These are phyloP conservation scores for Drosophila ambigua DNA, from an alignment of 1,140 invertebrate genomes.

Conservation along the genomic window DNA sequence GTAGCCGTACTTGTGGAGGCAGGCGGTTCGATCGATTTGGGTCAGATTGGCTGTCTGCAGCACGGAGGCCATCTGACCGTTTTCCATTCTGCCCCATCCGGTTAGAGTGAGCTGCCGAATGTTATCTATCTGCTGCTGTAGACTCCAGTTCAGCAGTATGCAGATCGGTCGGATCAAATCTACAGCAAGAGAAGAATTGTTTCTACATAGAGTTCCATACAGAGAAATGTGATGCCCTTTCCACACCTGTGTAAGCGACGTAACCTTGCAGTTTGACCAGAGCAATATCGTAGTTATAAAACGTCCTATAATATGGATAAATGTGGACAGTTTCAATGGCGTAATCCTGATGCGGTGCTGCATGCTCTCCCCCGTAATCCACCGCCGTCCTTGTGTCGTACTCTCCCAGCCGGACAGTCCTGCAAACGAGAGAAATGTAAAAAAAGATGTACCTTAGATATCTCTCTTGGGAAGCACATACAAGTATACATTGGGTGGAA, in stretches of 20 bases:
- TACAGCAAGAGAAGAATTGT: no score
- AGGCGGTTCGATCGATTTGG: background rate
- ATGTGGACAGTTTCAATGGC: background rate
- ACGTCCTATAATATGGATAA: background rate
- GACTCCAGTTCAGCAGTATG: background rate
- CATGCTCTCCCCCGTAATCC: constrained; percentile 2
- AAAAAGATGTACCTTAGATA: background rate
- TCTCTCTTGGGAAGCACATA: background rate
- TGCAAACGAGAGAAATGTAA: background rate
- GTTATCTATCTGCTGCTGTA: background rate
- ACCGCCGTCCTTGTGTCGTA: background rate
- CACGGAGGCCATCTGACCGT: background rate
- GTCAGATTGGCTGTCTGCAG: background rate
- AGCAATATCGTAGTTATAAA: constrained; percentile 1
- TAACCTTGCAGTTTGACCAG: background rate
- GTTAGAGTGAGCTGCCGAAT: background rate
- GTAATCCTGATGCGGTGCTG: background rate
- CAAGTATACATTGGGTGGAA: background rate
- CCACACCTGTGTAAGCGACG: background rate
- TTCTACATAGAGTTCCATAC: no score
- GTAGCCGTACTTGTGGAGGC: background rate
- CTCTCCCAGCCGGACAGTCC: constrained; percentile 12
- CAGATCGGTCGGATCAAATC: constrained; percentile 5
- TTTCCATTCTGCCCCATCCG: background rate
- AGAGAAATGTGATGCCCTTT: no score